Evolutionary conservation across 2,888 invertebrate genomes (phyloP), one percentile per base, ranked within the genome.

Genomic region (Netelia melanura): DNA sequence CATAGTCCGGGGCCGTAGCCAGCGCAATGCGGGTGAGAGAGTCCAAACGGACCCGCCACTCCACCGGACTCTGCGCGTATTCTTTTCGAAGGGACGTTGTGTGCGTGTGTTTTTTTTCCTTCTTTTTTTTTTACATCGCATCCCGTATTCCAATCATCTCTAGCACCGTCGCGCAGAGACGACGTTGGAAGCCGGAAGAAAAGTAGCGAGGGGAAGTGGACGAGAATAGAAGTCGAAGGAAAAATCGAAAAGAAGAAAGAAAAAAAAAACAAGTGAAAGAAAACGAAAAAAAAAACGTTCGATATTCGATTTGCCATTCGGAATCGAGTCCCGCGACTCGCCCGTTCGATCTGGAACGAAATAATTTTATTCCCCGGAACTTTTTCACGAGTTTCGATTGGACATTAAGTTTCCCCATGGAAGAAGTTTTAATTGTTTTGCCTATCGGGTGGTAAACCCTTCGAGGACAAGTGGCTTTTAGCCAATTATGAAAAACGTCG

Each of bases 141-240:
- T 67, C 67, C 54, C 21, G 64, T 78, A 81, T 81, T 83, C 44
- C 68, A 81, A 83, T 77, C 81, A 75, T 83, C 78, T 83, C 81
- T 71, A 56, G 67, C 65, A 72, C 75, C 23, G 43, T 64, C 25
- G 54, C 3, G 14, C 5, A 70, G 58, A 11, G 62, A 76, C 61
- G 56, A 38, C 11, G 64, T 23, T 10, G 61, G 38, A 38, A n/a
- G 11, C 11, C 43, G 56, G n/a, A 21, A 58, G 21, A 30, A 72
- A 52, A 65, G 65, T 14, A 72, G 21, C 52, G 30, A 65, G 56
- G 44, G 56, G 76, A 61, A 61, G 56, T 38, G 17, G 23, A 56
- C 10, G 25, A 77, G 61, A 65, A 64, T 56, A 14, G 11, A 76
- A 71, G n/a, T 70, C 21, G 30, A 58, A 80, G 43, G 23, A 56